phyloP scores from a whole-genome alignment of 1,140 invertebrate species.

The Chelonus insularis region DNA sequence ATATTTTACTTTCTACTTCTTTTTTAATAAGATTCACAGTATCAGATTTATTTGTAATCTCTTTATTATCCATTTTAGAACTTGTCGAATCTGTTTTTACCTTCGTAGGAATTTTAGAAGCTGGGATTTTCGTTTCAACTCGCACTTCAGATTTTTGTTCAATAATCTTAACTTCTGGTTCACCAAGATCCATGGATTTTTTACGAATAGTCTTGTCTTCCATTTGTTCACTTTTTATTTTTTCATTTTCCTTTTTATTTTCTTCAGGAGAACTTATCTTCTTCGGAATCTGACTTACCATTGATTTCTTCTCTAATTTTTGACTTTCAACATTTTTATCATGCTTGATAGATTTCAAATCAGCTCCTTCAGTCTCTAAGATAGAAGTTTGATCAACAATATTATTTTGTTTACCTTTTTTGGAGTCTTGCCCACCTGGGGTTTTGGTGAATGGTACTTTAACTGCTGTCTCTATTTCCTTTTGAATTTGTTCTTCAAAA shows the following conservation, averaged over 20 bases:
- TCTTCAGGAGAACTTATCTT: neutral
- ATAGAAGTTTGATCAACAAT: constrained; percentile 7
- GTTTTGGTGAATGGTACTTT: constrained; percentile 19
- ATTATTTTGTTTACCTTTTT: constrained; percentile 20
- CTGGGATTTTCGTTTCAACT: too few species aligned
- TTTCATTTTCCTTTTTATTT: constrained; percentile 23
- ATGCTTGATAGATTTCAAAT: neutral
- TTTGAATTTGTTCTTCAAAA: constrained; percentile 58
- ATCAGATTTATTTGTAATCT: neutral
- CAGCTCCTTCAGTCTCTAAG: neutral
- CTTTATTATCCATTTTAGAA: too few species aligned
- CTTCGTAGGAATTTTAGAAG: constrained; percentile 16
- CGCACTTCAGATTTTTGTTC: too few species aligned
- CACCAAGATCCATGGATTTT: constrained; percentile 3
- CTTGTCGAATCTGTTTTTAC: neutral
- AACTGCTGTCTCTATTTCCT: constrained; percentile 41
- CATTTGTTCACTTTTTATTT: constrained; percentile 11
- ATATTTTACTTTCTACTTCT: constrained; percentile 19
- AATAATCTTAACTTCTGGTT: too few species aligned
- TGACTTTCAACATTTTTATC: constrained; percentile 8
- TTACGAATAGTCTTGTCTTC: constrained; percentile 16
- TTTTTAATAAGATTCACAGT: constrained; percentile 29
- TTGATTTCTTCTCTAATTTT: constrained; percentile 8
- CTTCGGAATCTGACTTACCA: neutral
- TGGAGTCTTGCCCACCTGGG: constrained; percentile 27